Percentiles rank a stretch among this genome's conserved stretches.
phyloP scores from a whole-genome alignment of 1,140 invertebrate species.

The Notospermus geniculatus region DNA sequence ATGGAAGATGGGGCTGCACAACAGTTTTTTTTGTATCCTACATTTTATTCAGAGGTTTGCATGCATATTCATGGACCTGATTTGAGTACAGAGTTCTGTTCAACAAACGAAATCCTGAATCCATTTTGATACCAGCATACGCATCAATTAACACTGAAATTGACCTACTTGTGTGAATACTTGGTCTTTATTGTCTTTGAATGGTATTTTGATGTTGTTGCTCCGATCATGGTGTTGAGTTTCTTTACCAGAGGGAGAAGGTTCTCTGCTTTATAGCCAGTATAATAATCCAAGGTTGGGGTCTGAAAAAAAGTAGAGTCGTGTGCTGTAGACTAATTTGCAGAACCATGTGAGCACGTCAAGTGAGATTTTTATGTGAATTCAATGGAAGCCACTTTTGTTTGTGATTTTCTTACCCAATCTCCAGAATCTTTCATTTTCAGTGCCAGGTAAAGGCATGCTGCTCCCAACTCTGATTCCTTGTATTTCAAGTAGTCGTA shows the following conservation, averaged over 20 bases:
- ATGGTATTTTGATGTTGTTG: slow-evolving; percentile 71
- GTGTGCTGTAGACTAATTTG: neutral
- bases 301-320: slow-evolving; percentile 63
- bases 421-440: slow-evolving; percentile 70
- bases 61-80: too few relatives aligned
- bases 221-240: slow-evolving; percentile 76
- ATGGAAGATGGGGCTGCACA: slow-evolving; percentile 6
- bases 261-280: slow-evolving; percentile 75
- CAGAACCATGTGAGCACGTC: too few relatives aligned
- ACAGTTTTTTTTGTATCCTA: slow-evolving; percentile 6
- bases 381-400: neutral
- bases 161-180: slow-evolving; percentile 85
- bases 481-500: slow-evolving; percentile 74
- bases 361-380: neutral
- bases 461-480: slow-evolving; percentile 87
- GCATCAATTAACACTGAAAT: slow-evolving; percentile 11
- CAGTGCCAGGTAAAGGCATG: slow-evolving; percentile 79
- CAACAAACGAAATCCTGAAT: neutral
- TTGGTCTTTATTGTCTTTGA: slow-evolving; percentile 85
- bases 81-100: neutral
- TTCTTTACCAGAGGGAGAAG: slow-evolving; percentile 69
- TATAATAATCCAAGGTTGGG: slow-evolving; percentile 79
- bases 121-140: slow-evolving; percentile 14
- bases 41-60: too few relatives aligned
- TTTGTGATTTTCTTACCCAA: slow-evolving; percentile 55